Percentiles rank a stretch among this genome's conserved stretches.
These are phyloP conservation scores for Dusona sp. DNA, from an alignment of 2,888 invertebrate genomes.

Conservation along the genomic window DNA sequence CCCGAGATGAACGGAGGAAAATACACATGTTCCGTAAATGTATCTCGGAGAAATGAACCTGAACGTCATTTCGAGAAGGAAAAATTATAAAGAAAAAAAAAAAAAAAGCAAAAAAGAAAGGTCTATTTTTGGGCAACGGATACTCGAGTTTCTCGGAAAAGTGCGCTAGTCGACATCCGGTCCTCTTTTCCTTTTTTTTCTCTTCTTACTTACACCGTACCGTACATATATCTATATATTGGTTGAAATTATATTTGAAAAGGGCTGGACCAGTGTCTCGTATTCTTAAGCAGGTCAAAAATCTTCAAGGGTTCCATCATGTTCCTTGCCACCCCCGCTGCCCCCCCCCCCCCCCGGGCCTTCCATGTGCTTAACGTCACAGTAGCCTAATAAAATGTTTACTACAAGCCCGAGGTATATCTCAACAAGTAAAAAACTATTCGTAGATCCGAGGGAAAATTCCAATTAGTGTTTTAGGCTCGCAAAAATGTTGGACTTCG, in stretches of 20 bases:
- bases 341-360: too few relatives aligned
- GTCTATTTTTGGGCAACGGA: slow-evolving; percentile 58
- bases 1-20: slow-evolving; percentile 7
- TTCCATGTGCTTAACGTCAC: slow-evolving; percentile 4
- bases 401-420: neutral
- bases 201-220: neutral
- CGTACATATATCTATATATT: neutral
- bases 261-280: slow-evolving; percentile 37
- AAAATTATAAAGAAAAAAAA: slow-evolving; percentile 7
- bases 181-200: slow-evolving; percentile 33
- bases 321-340: neutral
- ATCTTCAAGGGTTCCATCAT: neutral
- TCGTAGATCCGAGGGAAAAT: neutral
- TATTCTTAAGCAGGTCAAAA: slow-evolving; percentile 56
- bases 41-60: slow-evolving; percentile 7
- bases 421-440: neutral
- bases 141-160: slow-evolving; percentile 66
- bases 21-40: slow-evolving; percentile 6
- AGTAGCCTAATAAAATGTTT: slow-evolving; percentile 19
- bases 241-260: slow-evolving; percentile 39
- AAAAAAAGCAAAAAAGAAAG: neutral
- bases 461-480: neutral
- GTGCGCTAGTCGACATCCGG: slow-evolving; percentile 55
- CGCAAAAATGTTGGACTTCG: neutral
- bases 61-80: slow-evolving; percentile 27